These are phyloP conservation scores for Rhysida immarginata DNA, from an alignment of 1,140 invertebrate species.

Conservation along the genomic window DNA sequence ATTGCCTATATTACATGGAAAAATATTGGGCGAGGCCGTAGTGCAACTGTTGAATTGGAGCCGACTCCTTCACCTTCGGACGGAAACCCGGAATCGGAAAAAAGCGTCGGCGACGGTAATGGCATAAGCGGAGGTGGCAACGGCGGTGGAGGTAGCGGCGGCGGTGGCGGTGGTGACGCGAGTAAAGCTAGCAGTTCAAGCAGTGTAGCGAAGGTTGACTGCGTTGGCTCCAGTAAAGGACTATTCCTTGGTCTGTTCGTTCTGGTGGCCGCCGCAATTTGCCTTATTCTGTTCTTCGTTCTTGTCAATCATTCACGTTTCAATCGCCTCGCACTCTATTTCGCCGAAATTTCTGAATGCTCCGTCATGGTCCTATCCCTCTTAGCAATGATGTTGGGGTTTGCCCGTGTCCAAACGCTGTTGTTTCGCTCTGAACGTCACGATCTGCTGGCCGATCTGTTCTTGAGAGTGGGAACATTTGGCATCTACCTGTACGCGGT, in stretches of 20 bases:
- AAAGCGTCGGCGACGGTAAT: too few relatives aligned
- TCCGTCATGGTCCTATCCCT: conserved; percentile 71
- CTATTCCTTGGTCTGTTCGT: conserved; percentile 83
- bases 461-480: conserved; percentile 76
- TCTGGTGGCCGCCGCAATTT: conserved; percentile 78
- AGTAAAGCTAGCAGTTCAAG: neutral
- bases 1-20: conserved; percentile 97
- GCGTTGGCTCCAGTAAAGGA: conserved; percentile 71
- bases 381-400: conserved; percentile 74
- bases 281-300: conserved; percentile 86
- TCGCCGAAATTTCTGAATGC: conserved; percentile 79
- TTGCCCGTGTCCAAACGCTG: conserved; percentile 54
- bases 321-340: conserved; percentile 60
- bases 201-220: conserved; percentile 60
- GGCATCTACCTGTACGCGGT: conserved; percentile 82
- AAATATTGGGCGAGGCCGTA: conserved; percentile 58
- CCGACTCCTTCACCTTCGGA: conserved; percentile 40
- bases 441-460: conserved; percentile 72
- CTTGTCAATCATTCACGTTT: conserved; percentile 65
- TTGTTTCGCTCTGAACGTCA: conserved; percentile 72
- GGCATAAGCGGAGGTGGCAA: too few relatives aligned
- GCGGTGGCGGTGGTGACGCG: too few relatives aligned
- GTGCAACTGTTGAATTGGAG: conserved; percentile 15
- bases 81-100: conserved; percentile 49
- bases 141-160: too few relatives aligned